Base-by-base conservation (phyloP, 2,797 vertebrate species). In the Enteromius viviparus region DNA sequence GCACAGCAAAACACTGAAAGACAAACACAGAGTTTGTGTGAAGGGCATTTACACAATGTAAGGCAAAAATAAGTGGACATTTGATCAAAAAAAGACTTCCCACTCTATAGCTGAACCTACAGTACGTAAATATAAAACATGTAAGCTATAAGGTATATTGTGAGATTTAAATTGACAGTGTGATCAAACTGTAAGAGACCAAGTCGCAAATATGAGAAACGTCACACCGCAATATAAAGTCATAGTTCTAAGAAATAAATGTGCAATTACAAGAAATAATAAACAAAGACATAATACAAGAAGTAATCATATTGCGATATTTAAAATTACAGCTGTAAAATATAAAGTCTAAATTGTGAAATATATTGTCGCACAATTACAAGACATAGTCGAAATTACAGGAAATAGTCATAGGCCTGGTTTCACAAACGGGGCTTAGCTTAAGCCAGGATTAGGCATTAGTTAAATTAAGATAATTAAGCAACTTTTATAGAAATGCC, bases 1-100 rank as follows among this genome's bases (percentile, higher is more conserved):
- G 96, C 71, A 99, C 97, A 0, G 96, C 93, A 58, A 99, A 99
- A 81, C 96, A 98, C 97, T 98, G 90, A 81, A 62, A 85, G 11
- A 45, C 23, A 80, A 32, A 84, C 58, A 17, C 32, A 82, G 47
- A 66, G 23, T 80, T 62, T 81, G 19, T 64, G 21, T 40, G 32
- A 60, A 34, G 29, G 37, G 21, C 15, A 17, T 58, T 64, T 10
- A 42, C 23, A 14, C 12, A 17, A 37, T 60, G 10, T 23, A 6
- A 2, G 0, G 6, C 11, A 55, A 37, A 32, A 58, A 40, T 75
- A 72, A 21, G 47, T 32, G 34, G 26, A 34, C 26, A 51, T 5
- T 51, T 51, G 70, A 32, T 21, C 2, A 26, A 32, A 32, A 51
- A 74, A 51, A 72, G 15, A 47, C 45, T 29, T 47, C 47, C 12